Base-by-base conservation (phyloP, 2,113 vertebrate species). In the Catagonus wagneri region DNA sequence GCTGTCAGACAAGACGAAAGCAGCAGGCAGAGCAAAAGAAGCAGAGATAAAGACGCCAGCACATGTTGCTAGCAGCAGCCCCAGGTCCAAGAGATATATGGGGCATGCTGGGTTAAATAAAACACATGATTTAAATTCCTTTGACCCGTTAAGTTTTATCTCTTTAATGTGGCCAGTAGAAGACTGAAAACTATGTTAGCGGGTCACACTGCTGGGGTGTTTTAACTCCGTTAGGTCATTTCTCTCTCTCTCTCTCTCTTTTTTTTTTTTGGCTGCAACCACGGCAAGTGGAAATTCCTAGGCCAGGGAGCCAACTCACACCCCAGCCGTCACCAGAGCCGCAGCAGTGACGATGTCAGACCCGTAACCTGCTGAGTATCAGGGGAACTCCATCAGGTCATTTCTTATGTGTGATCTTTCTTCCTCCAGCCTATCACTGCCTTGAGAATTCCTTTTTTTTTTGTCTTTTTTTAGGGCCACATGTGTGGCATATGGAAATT, bases 41-140 rank as follows among this genome's bases (percentile, higher is more conserved):
- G 9, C 81, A 36, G 69, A 83, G 44, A 10, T 14, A 50, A 36
- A 72, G 44, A 58, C 1, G 2, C n/a, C 50, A 50, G 52, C 71
- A 2, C 0, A 0, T 12, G n/a, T 27, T 11, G 10, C 39, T 7
- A 44, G 44, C 5, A 7, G 29, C 32, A 34, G 36, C 22, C 75
- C 56, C 0, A 0, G 1, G 22, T 12, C 32, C 7, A 74, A 63
- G 52, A 50, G 58, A 17, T 32, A 61, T 16, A 50, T 84, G 15
- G 34, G 32, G 19, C 39, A 8, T 56, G 23, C 6, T 7, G 61
- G 8, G 7, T 83, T 76, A 87, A 83, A 50, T 16, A 56, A 39
- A 50, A 75, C 68, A 23, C 27, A 52, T 50, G 81, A 63, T 56
- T 87, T 71, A 89, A 68, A 50, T 29, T 54, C 23, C 89, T 54